Percentiles rank a stretch among this genome's conserved stretches.
phyloP scores from a whole-genome alignment of 1,140 invertebrate genomes.

The Trichonephila inaurata region DNA sequence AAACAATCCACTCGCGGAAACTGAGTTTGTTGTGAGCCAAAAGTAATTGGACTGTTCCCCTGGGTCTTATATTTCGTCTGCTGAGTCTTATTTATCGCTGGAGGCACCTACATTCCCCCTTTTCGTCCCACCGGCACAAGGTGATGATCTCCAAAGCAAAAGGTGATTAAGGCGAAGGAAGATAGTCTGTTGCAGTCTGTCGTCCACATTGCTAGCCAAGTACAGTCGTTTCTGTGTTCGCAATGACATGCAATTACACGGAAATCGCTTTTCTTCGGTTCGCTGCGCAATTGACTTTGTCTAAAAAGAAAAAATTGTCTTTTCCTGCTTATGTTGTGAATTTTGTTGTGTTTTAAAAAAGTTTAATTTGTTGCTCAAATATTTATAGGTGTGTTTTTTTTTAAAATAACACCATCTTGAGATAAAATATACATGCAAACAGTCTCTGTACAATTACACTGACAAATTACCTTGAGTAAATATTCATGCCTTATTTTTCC shows the following conservation, averaged over 20 bases:
- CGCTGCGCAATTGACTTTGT: conserved; percentile 40
- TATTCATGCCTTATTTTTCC: neutral
- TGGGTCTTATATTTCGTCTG: conserved; percentile 72
- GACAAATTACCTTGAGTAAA: neutral
- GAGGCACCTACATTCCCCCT: conserved; percentile 58
- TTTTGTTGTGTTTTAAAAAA: neutral
- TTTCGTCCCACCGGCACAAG: neutral
- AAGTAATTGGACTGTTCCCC: conserved; percentile 64
- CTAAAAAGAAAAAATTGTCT: neutral
- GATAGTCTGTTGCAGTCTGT: conserved; percentile 2
- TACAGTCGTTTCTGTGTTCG: conserved; percentile 54
- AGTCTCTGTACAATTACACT: neutral
- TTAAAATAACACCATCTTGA: neutral
- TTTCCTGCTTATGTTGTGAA: neutral
- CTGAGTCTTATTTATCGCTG: conserved; percentile 72
- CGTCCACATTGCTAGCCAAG: conserved; percentile 1
- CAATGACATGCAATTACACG: conserved; percentile 68
- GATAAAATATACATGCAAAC: neutral
- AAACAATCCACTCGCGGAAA: conserved; percentile 70
- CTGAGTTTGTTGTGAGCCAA: conserved; percentile 64
- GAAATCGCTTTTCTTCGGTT: conserved; percentile 56
- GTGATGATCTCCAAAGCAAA: conserved; percentile 69
- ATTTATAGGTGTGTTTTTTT: neutral
- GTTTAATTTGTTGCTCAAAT: neutral
- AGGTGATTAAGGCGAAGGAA: conserved; percentile 66